Evolutionary conservation across 2,888 invertebrate genomes (phyloP), one percentile per base, ranked within the genome.

Genomic region (Asteroscopus sphinx): DNA sequence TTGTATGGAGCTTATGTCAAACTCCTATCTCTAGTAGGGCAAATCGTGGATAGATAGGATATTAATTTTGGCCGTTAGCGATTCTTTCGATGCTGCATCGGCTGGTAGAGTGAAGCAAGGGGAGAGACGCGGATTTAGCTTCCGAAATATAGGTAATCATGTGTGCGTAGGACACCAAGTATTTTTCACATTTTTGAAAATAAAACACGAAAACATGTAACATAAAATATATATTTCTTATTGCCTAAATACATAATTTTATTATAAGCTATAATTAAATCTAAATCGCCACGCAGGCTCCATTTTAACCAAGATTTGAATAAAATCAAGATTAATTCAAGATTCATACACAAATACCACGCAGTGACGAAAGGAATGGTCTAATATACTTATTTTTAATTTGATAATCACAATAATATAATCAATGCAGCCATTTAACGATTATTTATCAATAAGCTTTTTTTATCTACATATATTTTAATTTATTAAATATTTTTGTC

Each of bases 161-260:
- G n/a, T n/a, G n/a, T n/a, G n/a, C n/a, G n/a, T n/a, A n/a, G n/a
- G n/a, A n/a, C n/a, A n/a, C n/a, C n/a, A n/a, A n/a, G n/a, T n/a
- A n/a, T n/a, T n/a, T n/a, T n/a, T n/a, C n/a, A 21, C 2, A 21
- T 21, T 4, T 3, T 35, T 36, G n/a, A 37, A 70, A 73, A 75
- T 79, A 69, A 76, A 66, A 74, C 58, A 42, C 46, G 0, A 0
- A 26, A 42, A 54, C 21, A 57, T 69, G 55, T 79, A 82, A 83
- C 82, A 75, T 79, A 81, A 82, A 77, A 80, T 86, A 83, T 87
- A 86, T 85, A 85, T 85, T 85, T 81, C 86, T 86, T 87, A 87
- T 30, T 51, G 41, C 21, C 81, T 86, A 85, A 77, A 72, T 73
- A 80, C 68, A 80, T 74, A 79, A 76, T 76, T 72, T 72, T 57